These are phyloP conservation scores for Pyrrhosoma nymphula DNA, from an alignment of 2,888 invertebrate species.

Conservation along the genomic window DNA sequence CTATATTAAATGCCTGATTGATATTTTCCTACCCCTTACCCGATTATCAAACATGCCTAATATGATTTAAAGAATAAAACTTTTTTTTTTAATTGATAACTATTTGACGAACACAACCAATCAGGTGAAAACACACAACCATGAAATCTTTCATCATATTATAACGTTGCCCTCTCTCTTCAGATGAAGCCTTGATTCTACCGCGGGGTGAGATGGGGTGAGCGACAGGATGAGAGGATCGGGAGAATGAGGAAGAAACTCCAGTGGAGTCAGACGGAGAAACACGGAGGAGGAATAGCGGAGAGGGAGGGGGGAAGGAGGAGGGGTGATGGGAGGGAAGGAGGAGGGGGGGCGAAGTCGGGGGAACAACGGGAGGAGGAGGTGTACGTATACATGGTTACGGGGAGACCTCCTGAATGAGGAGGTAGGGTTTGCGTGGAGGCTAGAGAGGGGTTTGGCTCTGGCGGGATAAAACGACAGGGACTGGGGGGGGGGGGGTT, in stretches of 20 bases:
- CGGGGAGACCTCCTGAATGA: not conserved
- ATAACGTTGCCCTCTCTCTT: too few relatives aligned
- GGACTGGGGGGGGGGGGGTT: not conserved
- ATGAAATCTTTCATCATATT: too few relatives aligned
- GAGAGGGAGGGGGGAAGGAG: not conserved
- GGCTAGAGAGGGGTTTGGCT: not conserved
- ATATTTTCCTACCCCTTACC: too few relatives aligned
- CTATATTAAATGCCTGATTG: too few relatives aligned
- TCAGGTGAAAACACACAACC: too few relatives aligned
- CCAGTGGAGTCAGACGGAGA: slow-evolving; percentile 36
- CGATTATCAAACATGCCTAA: too few relatives aligned
- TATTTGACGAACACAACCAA: too few relatives aligned
- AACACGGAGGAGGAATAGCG: not conserved
- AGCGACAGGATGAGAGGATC: not conserved
- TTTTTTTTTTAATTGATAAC: too few relatives aligned
- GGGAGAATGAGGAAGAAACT: not conserved
- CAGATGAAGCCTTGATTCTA: too few relatives aligned
- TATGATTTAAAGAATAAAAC: too few relatives aligned
- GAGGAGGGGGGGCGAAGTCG: not conserved
- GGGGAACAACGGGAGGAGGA: not conserved
- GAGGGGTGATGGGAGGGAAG: not conserved
- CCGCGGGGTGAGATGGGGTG: not conserved
- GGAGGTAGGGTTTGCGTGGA: not conserved
- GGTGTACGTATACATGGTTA: not conserved
- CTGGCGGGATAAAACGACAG: not conserved